Evolutionary conservation across 2,888 invertebrate genomes (phyloP).

Genomic region (Helleia helle): DNA sequence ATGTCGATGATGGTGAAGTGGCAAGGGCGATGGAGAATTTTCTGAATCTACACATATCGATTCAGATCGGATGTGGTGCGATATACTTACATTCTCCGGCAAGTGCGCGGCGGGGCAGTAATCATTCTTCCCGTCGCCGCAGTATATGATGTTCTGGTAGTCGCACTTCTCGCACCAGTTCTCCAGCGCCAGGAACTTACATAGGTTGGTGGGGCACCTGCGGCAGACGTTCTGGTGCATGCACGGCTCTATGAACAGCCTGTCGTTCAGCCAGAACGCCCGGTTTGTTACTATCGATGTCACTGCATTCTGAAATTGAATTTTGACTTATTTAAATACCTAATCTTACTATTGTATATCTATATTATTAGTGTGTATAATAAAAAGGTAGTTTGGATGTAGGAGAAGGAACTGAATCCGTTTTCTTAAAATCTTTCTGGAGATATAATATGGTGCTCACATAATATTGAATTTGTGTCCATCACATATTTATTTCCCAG

Average conservation of each 20-base stretch:
- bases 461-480: too few species aligned
- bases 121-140: constrained; percentile 57
- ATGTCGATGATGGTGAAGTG: too few species aligned
- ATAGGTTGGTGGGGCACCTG: constrained; percentile 52
- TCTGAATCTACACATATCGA: too few species aligned
- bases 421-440: too few species aligned
- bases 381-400: too few species aligned
- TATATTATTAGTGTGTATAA: too few species aligned
- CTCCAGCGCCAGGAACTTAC: constrained; percentile 53
- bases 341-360: too few species aligned
- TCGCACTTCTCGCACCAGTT: constrained; percentile 34
- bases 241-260: constrained; percentile 54
- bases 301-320: constrained; percentile 39
- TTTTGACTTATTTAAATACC: not conserved
- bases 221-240: constrained; percentile 46
- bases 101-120: constrained; percentile 48
- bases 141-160: constrained; percentile 37
- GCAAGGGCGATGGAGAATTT: too few species aligned
- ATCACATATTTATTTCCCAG: too few species aligned
- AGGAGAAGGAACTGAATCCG: too few species aligned
- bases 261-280: constrained; percentile 48
- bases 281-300: constrained; percentile 48
- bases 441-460: too few species aligned
- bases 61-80: too few species aligned
- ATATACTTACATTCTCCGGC: constrained; percentile 38